Conservation (phyloP, 2,888 invertebrate genomes). For the Clostera curtula region DNA sequence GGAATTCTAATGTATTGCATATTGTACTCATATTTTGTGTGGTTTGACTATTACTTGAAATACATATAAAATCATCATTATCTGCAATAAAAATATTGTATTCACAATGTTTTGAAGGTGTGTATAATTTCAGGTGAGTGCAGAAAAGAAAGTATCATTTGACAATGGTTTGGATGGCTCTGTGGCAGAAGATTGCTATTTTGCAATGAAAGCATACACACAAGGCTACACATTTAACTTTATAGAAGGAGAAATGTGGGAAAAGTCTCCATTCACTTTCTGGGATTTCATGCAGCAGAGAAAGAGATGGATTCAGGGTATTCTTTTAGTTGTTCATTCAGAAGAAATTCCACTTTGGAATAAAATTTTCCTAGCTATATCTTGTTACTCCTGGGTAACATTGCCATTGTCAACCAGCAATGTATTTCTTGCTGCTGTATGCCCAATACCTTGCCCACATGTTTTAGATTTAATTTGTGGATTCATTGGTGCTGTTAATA, state of each 20-base stretch:
- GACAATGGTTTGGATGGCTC: slow-evolving; percentile 98
- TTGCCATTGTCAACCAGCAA: slow-evolving; percentile 94
- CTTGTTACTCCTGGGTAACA: slow-evolving; percentile 97
- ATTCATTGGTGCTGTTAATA: slow-evolving; percentile 94
- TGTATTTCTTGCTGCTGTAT: slow-evolving; percentile 86
- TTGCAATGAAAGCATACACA: slow-evolving; percentile 95
- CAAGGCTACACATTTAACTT: slow-evolving; percentile 95
- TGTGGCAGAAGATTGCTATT: slow-evolving; percentile 98
- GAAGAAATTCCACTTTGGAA: slow-evolving; percentile 85
- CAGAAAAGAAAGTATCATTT: slow-evolving; percentile 94
- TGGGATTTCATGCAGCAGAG: slow-evolving; percentile 97
- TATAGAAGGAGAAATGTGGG: slow-evolving; percentile 99
- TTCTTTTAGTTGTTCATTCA: slow-evolving; percentile 90
- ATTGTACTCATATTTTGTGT: too few relatives aligned
- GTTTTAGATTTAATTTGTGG: slow-evolving; percentile 90
- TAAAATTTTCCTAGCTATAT: slow-evolving; percentile 88
- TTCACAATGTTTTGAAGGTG: too few relatives aligned
- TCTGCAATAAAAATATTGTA: too few relatives aligned
- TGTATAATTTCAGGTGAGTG: slow-evolving; percentile 79
- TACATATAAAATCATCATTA: too few relatives aligned
- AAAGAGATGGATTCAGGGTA: slow-evolving; percentile 96
- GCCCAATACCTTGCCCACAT: slow-evolving; percentile 91
- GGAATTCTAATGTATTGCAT: too few relatives aligned
- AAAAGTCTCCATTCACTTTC: slow-evolving; percentile 96
- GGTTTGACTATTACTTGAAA: too few relatives aligned